Conservation (phyloP, 64 coral and sea anemone species). For the Porites australiensis region DNA sequence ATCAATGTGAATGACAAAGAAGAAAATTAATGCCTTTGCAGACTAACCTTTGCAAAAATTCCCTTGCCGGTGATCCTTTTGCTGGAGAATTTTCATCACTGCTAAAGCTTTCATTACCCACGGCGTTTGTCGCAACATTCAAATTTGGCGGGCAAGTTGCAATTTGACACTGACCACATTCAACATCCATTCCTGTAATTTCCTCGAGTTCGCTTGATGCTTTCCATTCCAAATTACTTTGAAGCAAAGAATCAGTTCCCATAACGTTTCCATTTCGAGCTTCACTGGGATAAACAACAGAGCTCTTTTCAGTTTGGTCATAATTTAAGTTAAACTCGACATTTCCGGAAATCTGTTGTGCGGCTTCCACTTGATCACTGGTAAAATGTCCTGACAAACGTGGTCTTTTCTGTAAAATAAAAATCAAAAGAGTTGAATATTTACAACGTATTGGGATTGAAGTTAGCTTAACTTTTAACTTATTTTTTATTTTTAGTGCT, state of each 20-base stretch:
- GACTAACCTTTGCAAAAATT: constrained; percentile 31
- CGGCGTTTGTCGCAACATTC: neutral
- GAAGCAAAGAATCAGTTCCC: neutral
- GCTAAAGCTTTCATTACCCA: neutral
- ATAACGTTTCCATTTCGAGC: neutral
- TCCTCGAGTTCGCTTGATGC: neutral
- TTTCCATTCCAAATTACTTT: constrained; percentile 5
- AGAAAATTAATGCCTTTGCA: neutral
- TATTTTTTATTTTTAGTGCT: too few species aligned
- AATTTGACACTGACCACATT: neutral
- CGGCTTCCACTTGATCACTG: neutral
- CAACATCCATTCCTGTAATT: neutral
- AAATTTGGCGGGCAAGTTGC: neutral
- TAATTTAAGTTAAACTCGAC: neutral
- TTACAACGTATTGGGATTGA: too few species aligned
- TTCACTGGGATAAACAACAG: neutral
- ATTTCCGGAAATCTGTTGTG: neutral
- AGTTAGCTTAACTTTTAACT: too few species aligned
- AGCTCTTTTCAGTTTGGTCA: neutral
- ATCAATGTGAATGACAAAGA: neutral
- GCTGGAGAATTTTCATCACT: neutral
- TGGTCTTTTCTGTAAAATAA: constrained; percentile 5
- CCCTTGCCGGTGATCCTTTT: constrained; percentile 37
- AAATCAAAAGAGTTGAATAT: neutral
- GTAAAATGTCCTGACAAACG: neutral